phyloP scores from a whole-genome alignment of 2,797 vertebrate genomes.

The Scolopax bukidnonensis region DNA sequence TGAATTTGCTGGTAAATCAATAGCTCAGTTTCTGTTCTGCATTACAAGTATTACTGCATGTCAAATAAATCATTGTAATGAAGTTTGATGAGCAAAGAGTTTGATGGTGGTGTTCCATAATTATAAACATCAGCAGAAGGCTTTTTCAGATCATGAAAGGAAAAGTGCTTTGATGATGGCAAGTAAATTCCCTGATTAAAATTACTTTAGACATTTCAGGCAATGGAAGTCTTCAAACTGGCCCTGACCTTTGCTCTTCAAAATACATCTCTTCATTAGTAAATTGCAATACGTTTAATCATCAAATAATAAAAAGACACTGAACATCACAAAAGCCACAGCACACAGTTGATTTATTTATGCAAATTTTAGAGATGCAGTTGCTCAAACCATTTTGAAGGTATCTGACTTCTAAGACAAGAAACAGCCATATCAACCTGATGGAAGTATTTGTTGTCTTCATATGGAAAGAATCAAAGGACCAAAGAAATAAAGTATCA shows the following conservation, averaged over 20 bases:
- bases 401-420: conserved; percentile 58
- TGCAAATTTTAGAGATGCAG: conserved; percentile 64
- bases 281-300: conserved; percentile 72
- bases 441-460: conserved; percentile 63
- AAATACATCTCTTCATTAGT: conserved; percentile 71
- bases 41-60: conserved; percentile 68
- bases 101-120: conserved; percentile 70
- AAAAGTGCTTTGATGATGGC: conserved; percentile 66
- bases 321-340: conserved; percentile 63
- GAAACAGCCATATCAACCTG: conserved; percentile 17
- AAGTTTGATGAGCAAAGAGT: conserved; percentile 75
- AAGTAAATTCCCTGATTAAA: conserved; percentile 71
- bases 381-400: conserved; percentile 26
- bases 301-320: conserved; percentile 69
- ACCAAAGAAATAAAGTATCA: conserved; percentile 66
- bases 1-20: conserved; percentile 71
- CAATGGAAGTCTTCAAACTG: conserved; percentile 63
- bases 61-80: conserved; percentile 76
- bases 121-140: conserved; percentile 76
- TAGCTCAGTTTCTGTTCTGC: conserved; percentile 74
- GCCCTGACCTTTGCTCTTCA: conserved; percentile 62
- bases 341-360: conserved; percentile 62
- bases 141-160: conserved; percentile 65
- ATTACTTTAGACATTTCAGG: conserved; percentile 51
- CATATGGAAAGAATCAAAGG: conserved; percentile 78